These are phyloP conservation scores for Phrixothrix hirtus DNA, from an alignment of 2,888 invertebrate genomes.

Conservation along the genomic window DNA sequence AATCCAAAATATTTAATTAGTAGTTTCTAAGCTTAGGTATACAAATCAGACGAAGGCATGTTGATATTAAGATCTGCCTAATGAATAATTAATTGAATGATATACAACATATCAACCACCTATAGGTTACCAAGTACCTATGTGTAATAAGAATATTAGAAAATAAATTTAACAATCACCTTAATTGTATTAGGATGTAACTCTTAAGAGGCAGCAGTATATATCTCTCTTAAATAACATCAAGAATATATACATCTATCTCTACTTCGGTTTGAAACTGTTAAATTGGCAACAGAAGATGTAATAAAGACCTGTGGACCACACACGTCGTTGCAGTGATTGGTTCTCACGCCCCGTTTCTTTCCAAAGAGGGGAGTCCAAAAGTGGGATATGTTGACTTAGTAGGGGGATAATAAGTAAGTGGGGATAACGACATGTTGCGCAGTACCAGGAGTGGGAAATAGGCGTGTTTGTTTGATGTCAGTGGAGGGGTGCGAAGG, in stretches of 20 bases:
- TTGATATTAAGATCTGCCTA: conserved; percentile 6
- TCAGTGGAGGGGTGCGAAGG: conserved; percentile 29
- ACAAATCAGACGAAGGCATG: neutral
- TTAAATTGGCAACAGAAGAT: conserved; percentile 55
- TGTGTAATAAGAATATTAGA: conserved; percentile 23
- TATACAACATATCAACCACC: conserved; percentile 22
- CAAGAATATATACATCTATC: conserved; percentile 20
- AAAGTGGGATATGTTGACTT: conserved; percentile 10
- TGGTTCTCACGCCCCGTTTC: conserved; percentile 49
- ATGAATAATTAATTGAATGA: conserved; percentile 32
- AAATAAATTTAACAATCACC: conserved; percentile 40
- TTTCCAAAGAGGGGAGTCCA: conserved; percentile 27
- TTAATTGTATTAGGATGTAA: conserved; percentile 42
- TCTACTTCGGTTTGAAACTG: conserved; percentile 51
- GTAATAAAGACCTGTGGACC: conserved; percentile 57
- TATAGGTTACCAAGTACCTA: conserved; percentile 21
- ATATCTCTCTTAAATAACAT: conserved; percentile 16
- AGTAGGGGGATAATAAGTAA: conserved; percentile 21
- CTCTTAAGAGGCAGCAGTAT: conserved; percentile 23
- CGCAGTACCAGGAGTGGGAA: conserved; percentile 24
- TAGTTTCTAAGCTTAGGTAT: neutral
- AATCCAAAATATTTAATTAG: neutral
- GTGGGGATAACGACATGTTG: conserved; percentile 30
- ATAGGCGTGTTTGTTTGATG: conserved; percentile 19
- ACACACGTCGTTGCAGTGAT: conserved; percentile 57